These are phyloP conservation scores for Tricholauxania praeusta DNA, from an alignment of 2,888 invertebrate species.

Conservation along the genomic window DNA sequence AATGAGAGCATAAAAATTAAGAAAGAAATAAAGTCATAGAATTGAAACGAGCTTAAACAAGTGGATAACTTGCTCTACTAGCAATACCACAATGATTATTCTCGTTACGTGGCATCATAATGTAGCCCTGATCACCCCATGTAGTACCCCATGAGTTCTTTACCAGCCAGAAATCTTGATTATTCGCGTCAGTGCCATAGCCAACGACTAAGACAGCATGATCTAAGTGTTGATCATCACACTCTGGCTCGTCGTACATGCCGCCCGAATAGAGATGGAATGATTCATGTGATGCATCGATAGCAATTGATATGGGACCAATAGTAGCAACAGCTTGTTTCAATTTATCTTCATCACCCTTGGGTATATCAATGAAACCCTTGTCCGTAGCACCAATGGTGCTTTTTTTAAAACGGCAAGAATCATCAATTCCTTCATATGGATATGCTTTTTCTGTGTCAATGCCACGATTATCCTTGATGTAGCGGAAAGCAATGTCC, in stretches of 20 bases:
- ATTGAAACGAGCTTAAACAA: no score
- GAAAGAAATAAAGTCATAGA: no score
- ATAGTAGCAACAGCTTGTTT: slow-evolving; percentile 83
- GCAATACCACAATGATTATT: no score
- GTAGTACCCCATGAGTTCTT: no score
- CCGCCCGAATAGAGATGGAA: slow-evolving; percentile 89
- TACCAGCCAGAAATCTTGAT: slow-evolving; percentile 76
- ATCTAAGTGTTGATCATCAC: slow-evolving; percentile 79
- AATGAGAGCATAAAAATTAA: no score
- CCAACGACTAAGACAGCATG: slow-evolving; percentile 76
- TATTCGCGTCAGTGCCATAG: slow-evolving; percentile 67
- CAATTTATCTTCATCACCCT: slow-evolving; percentile 78
- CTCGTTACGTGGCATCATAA: no score
- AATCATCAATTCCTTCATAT: slow-evolving; percentile 83
- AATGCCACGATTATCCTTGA: slow-evolving; percentile 86
- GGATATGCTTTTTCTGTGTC: slow-evolving; percentile 92
- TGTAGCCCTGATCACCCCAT: no score
- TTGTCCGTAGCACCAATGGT: slow-evolving; percentile 83
- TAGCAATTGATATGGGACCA: slow-evolving; percentile 89
- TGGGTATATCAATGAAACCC: slow-evolving; percentile 82
- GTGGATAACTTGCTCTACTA: no score
- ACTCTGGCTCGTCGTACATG: slow-evolving; percentile 84
- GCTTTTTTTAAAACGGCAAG: slow-evolving; percentile 75
- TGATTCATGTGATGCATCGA: slow-evolving; percentile 86
- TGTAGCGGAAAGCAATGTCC: slow-evolving; percentile 88